Conservation (phyloP, 2,888 invertebrate species). For the Aradus depressus region DNA sequence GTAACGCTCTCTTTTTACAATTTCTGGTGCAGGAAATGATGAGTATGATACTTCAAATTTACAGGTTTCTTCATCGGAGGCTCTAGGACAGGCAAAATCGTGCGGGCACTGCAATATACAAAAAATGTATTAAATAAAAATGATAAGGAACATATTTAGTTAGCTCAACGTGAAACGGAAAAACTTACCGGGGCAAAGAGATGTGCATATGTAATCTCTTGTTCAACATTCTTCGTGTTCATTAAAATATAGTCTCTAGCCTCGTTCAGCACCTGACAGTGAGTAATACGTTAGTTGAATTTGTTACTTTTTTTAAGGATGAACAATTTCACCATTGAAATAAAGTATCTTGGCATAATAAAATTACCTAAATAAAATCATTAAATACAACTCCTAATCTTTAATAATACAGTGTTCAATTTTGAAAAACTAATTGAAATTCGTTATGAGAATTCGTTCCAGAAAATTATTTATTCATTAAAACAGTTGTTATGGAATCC, state of each 20-base stretch:
- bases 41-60: slow-evolving; percentile 57
- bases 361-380: too few relatives aligned
- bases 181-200: slow-evolving; percentile 64
- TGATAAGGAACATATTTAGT: slow-evolving; percentile 7
- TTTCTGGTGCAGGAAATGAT: slow-evolving; percentile 39
- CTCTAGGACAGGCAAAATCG: slow-evolving; percentile 64
- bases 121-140: slow-evolving; percentile 17
- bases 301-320: too few relatives aligned
- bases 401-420: too few relatives aligned
- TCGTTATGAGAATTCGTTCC: not conserved
- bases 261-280: slow-evolving; percentile 57
- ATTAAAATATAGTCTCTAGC: slow-evolving; percentile 63
- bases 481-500: slow-evolving; percentile 2
- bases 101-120: slow-evolving; percentile 61
- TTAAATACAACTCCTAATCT: too few relatives aligned
- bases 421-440: too few relatives aligned
- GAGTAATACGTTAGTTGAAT: too few relatives aligned
- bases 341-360: too few relatives aligned
- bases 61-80: slow-evolving; percentile 54
- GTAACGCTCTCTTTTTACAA: slow-evolving; percentile 47
- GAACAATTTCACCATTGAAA: too few relatives aligned
- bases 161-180: not conserved
- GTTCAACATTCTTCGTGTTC: slow-evolving; percentile 29
- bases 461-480: not conserved
- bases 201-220: slow-evolving; percentile 40